Base-by-base conservation (phyloP, 1,140 invertebrate species). In the Colletes gigas region DNA sequence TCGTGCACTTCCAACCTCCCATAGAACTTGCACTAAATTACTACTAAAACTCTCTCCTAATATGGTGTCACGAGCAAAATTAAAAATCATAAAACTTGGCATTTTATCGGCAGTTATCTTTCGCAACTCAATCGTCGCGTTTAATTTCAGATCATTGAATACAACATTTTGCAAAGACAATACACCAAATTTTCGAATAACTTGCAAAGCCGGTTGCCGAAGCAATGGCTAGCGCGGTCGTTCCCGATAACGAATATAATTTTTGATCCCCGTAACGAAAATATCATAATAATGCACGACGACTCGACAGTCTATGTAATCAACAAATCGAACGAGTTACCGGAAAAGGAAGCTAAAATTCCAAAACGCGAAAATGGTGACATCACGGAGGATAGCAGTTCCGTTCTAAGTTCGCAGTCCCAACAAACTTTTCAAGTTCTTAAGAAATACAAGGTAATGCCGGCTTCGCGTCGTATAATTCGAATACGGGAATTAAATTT, bases 261-360 rank as follows among this genome's bases (percentile, higher is more conserved):
- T 0, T 94, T 95, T 81, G 95, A 96, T 91, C 88, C 93, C 0
- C 89, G 89, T 0, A 95, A 95, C 82, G 90, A 94, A 1, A 92
- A 95, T 76, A 90, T 96, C 6, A 94, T 96, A n/a, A 92, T 96
- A 14, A 87, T 96, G 39, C 94, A 96, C 83, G 95, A 96, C 80
- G 95, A 96, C 84, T 92, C 93, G 2, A 93, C 92, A 39, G 93
- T 97, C 14, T 95, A 94, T 86, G 93, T 96, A 7, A 92, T 97
- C n/a, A 93, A 95, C 79, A 95, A 95, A 86, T 87, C 92, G 10
- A 92, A 93, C 77, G 92, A 93, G 68, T 70, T 93, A 39, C 74
- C 89, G 0, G 83, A 88, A n/a, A 88, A 87, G 21, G 54, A 78
- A n/a, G 76, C 82, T 3, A 94, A 94, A 89, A 91, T 94, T 73